Conservation (phyloP, 2,113 vertebrate genomes). For the Chaetodon trifascialis region DNA sequence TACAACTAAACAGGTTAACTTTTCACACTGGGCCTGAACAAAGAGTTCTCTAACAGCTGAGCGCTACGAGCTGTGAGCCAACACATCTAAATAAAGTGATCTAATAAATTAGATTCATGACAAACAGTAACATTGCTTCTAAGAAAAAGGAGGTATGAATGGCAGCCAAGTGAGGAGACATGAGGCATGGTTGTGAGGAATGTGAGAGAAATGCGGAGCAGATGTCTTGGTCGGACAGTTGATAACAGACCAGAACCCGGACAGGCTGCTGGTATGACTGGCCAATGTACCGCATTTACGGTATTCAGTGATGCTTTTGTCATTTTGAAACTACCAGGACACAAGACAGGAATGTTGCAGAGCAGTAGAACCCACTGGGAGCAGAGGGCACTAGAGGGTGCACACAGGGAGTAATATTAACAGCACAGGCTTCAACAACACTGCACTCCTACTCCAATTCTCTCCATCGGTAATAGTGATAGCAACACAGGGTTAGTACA, state of each 20-base stretch:
- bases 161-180: background rate
- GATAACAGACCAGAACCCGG: background rate
- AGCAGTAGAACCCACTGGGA: background rate
- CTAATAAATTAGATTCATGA: background rate
- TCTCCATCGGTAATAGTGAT: background rate
- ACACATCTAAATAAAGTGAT: slow-evolving; percentile 7
- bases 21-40: background rate
- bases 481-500: slow-evolving; percentile 16
- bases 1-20: background rate
- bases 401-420: background rate
- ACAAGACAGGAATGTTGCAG: background rate
- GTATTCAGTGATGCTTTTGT: slow-evolving; percentile 13
- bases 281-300: background rate
- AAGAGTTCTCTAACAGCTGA: background rate
- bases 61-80: slow-evolving; percentile 1
- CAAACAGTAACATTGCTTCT: slow-evolving; percentile 28
- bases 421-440: background rate
- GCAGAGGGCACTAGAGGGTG: background rate
- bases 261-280: background rate
- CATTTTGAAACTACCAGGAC: background rate
- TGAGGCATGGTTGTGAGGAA: background rate
- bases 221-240: background rate
- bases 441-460: slow-evolving; percentile 1
- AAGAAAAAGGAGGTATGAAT: background rate
- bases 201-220: background rate